Percentiles rank a stretch among this genome's conserved stretches.
Conservation (phyloP, 2,797 vertebrate species). For the Karalla daura region DNA sequence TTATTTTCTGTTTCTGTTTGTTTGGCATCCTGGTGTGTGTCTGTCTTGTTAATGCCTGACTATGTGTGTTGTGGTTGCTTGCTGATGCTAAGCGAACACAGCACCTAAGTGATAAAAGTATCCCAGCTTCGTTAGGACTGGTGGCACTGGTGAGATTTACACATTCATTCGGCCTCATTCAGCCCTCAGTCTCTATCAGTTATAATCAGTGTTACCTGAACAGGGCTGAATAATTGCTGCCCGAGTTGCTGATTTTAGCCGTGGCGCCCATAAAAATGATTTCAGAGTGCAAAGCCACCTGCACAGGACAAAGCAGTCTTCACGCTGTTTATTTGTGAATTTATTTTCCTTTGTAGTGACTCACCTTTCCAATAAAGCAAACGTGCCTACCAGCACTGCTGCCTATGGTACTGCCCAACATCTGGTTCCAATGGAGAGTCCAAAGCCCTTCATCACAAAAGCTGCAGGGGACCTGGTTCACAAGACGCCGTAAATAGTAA, state of each 20-base stretch:
- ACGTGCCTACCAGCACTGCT: slow-evolving; percentile 68
- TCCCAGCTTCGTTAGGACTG: slow-evolving; percentile 6
- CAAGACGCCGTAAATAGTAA: slow-evolving; percentile 81
- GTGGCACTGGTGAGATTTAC: not conserved
- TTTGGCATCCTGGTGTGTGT: slow-evolving; percentile 45
- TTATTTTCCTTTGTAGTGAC: slow-evolving; percentile 81
- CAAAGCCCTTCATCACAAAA: slow-evolving; percentile 76
- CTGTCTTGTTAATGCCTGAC: not conserved
- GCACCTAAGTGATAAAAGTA: not conserved
- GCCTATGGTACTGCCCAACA: slow-evolving; percentile 72
- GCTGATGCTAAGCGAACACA: not conserved
- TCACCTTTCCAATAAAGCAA: slow-evolving; percentile 84
- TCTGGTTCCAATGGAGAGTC: slow-evolving; percentile 84
- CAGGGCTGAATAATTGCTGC: not conserved
- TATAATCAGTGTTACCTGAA: too few species aligned
- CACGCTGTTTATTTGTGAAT: slow-evolving; percentile 83
- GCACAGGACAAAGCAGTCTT: slow-evolving; percentile 42
- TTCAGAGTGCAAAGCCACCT: slow-evolving; percentile 38
- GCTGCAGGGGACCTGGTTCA: slow-evolving; percentile 81
- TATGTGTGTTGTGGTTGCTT: not conserved
- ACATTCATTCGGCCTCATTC: not conserved
- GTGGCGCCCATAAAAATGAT: slow-evolving; percentile 38
- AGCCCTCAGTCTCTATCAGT: too few species aligned
- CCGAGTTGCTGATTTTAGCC: slow-evolving; percentile 34
- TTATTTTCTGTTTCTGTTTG: slow-evolving; percentile 77